Evolutionary conservation across 1,140 invertebrate species (phyloP).

Genomic region (Colletes gigas): DNA sequence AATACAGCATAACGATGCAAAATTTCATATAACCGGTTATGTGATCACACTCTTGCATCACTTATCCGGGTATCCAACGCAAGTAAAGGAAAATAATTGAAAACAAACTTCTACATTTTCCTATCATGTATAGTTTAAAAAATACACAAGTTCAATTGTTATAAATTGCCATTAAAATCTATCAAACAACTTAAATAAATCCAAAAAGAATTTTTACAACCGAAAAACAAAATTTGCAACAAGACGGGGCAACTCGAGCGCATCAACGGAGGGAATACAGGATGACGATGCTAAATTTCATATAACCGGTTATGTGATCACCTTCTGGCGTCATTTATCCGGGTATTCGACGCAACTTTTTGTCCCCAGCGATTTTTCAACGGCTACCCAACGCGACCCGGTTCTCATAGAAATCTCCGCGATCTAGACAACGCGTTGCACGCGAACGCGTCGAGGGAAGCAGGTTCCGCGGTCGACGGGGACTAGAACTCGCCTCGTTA

Average conservation of each 20-base stretch:
- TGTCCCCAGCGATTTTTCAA: background rate
- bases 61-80: constrained; percentile 5
- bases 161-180: no score
- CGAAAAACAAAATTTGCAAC: no score
- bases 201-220: background rate
- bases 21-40: no score
- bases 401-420: constrained; percentile 31
- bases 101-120: no score
- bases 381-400: constrained; percentile 21
- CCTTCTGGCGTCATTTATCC: background rate
- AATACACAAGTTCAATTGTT: no score
- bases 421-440: background rate
- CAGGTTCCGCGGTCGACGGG: background rate
- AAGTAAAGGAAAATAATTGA: no score
- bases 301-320: no score
- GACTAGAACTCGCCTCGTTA: background rate
- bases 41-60: background rate
- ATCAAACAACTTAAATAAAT: background rate
- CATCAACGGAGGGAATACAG: no score
- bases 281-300: no score
- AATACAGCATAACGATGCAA: no score
- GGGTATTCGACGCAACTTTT: background rate
- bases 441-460: background rate
- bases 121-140: no score
- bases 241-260: no score